Percentiles rank a stretch among this genome's conserved stretches.
phyloP scores from a whole-genome alignment of 2,888 invertebrate species.

The Acanthococcus lagerstroemiae region DNA sequence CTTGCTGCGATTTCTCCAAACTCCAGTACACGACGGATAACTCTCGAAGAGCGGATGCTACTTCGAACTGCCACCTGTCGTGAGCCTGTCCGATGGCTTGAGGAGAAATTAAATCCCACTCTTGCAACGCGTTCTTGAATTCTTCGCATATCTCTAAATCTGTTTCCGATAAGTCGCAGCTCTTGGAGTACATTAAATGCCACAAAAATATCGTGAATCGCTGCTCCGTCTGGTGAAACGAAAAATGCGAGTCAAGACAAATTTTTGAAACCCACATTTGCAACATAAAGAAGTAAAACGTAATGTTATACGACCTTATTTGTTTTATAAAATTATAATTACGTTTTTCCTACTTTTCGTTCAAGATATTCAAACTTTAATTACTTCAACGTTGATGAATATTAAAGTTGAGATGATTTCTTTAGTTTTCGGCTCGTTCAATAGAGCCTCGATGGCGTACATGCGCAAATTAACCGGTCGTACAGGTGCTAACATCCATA shows the following conservation, averaged over 20 bases:
- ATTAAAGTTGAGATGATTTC: slow-evolving; percentile 43
- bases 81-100: slow-evolving; percentile 41
- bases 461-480: slow-evolving; percentile 44
- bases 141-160: slow-evolving; percentile 43
- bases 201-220: slow-evolving; percentile 45
- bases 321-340: not conserved
- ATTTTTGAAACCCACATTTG: slow-evolving; percentile 3
- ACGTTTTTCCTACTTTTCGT: not conserved
- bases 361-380: not conserved
- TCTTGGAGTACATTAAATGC: slow-evolving; percentile 42
- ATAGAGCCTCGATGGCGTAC: slow-evolving; percentile 43
- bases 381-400: slow-evolving; percentile 43
- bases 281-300: not conserved
- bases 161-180: slow-evolving; percentile 41
- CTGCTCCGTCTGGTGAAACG: slow-evolving; percentile 43
- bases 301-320: not conserved
- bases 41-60: slow-evolving; percentile 28
- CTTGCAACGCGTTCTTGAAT: slow-evolving; percentile 42
- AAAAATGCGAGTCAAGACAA: no score
- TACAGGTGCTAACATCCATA: slow-evolving; percentile 45
- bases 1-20: slow-evolving; percentile 30
- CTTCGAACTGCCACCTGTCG: slow-evolving; percentile 42
- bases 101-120: slow-evolving; percentile 42
- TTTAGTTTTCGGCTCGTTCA: slow-evolving; percentile 43
- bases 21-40: slow-evolving; percentile 30